Conservation (phyloP, 1,140 invertebrate genomes). For the Helicoverpa zea region DNA sequence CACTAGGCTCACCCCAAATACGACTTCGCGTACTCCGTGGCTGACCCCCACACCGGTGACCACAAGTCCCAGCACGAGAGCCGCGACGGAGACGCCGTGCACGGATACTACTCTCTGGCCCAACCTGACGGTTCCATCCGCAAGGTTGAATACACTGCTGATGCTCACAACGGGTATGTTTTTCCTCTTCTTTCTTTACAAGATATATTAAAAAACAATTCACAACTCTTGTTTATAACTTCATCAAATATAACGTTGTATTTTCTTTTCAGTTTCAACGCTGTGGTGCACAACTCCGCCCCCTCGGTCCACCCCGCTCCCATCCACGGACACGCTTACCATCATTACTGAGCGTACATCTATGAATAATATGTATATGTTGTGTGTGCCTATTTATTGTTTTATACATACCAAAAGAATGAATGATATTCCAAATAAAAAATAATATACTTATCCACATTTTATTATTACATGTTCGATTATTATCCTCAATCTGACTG, state of each 20-base stretch:
- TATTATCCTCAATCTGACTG: background rate
- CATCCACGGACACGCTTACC: slow-evolving; percentile 51
- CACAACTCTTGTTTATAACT: no score
- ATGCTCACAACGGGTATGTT: slow-evolving; percentile 76
- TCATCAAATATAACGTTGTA: no score
- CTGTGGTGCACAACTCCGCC: slow-evolving; percentile 84
- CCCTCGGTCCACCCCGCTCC: slow-evolving; percentile 59
- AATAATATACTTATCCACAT: background rate
- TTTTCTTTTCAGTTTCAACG: slow-evolving; percentile 76
- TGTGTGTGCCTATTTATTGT: slow-evolving; percentile 28
- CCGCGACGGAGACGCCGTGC: slow-evolving; percentile 76
- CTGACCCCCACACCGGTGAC: slow-evolving; percentile 81
- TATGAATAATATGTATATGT: background rate
- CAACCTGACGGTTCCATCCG: slow-evolving; percentile 83
- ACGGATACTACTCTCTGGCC: slow-evolving; percentile 78
- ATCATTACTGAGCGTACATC: slow-evolving; percentile 60
- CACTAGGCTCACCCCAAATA: slow-evolving; percentile 78
- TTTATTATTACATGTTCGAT: background rate
- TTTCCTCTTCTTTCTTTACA: no score
- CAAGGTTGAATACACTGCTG: slow-evolving; percentile 80
- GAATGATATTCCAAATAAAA: slow-evolving; percentile 17
- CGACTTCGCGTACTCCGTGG: slow-evolving; percentile 86
- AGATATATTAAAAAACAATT: no score
- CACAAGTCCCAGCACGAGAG: slow-evolving; percentile 75
- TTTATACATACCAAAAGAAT: slow-evolving; percentile 4